Conservation (phyloP, 1,140 invertebrate genomes). For the Sycophaga agraensis region DNA sequence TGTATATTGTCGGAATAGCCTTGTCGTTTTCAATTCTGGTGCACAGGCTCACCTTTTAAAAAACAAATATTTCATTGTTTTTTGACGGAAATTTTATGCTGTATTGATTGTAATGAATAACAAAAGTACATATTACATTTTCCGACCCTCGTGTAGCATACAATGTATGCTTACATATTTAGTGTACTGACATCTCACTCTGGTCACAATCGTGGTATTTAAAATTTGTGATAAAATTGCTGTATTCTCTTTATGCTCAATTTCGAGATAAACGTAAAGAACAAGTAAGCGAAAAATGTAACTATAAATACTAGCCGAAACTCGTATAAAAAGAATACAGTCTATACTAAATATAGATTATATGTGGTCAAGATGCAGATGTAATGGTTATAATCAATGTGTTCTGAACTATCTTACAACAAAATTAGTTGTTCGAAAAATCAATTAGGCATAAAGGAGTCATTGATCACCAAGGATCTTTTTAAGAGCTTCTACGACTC, state of each 20-base stretch:
- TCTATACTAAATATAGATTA: slow-evolving; percentile 19
- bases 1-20: slow-evolving; percentile 14
- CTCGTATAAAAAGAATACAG: slow-evolving; percentile 22
- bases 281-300: background rate
- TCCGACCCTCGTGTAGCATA: slow-evolving; percentile 21
- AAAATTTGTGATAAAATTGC: slow-evolving; percentile 27
- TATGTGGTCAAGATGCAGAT: slow-evolving; percentile 18
- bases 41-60: background rate
- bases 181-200: slow-evolving; percentile 22
- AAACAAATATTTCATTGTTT: too few species aligned
- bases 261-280: background rate
- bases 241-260: slow-evolving; percentile 14
- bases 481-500: background rate
- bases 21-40: background rate
- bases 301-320: background rate
- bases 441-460: background rate
- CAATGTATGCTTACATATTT: slow-evolving; percentile 25
- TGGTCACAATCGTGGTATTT: slow-evolving; percentile 28
- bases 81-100: too few species aligned
- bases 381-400: slow-evolving; percentile 12
- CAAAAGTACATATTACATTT: background rate
- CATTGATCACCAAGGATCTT: background rate
- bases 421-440: background rate
- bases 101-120: background rate
- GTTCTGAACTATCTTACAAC: slow-evolving; percentile 19